Percentiles rank a stretch among this genome's conserved stretches.
Conservation (phyloP, 92 coral and sea anemone species). For the Epizoanthus scotinus region DNA sequence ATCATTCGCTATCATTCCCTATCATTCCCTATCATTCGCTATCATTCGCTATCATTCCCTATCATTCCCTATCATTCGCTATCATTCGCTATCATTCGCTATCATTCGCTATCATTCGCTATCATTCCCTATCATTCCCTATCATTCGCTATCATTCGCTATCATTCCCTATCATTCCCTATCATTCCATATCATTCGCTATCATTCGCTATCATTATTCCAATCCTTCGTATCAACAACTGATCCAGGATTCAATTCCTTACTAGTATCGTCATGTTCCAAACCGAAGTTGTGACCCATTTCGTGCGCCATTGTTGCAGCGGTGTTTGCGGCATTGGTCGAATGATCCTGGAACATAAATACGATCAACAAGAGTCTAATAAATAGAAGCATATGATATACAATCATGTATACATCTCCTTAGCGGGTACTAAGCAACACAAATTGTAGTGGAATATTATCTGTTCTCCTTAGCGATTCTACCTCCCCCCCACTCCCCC, state of each 20-base stretch:
- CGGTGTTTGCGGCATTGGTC: not conserved
- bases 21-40: not conserved
- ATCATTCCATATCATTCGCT: not conserved
- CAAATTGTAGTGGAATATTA: too few species aligned
- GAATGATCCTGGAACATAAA: conserved; percentile 22
- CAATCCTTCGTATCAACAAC: not conserved
- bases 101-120: not conserved
- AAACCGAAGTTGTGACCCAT: conserved; percentile 58
- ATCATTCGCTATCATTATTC: not conserved
- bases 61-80: not conserved
- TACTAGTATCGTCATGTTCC: conserved; percentile 25
- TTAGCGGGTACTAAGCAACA: not conserved
- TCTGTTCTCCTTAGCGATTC: too few species aligned
- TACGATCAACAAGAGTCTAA: not conserved
- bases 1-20: not conserved
- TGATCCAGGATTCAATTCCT: not conserved
- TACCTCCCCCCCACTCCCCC: too few species aligned
- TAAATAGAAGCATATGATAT: not conserved
- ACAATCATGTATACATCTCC: not conserved
- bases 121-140: not conserved
- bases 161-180: not conserved
- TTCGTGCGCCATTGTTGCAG: conserved; percentile 52
- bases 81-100: not conserved
- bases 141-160: too few species aligned
- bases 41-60: too few species aligned